Evolutionary conservation across 2,113 vertebrate genomes (phyloP).

Genomic region (Nibea albiflora): DNA sequence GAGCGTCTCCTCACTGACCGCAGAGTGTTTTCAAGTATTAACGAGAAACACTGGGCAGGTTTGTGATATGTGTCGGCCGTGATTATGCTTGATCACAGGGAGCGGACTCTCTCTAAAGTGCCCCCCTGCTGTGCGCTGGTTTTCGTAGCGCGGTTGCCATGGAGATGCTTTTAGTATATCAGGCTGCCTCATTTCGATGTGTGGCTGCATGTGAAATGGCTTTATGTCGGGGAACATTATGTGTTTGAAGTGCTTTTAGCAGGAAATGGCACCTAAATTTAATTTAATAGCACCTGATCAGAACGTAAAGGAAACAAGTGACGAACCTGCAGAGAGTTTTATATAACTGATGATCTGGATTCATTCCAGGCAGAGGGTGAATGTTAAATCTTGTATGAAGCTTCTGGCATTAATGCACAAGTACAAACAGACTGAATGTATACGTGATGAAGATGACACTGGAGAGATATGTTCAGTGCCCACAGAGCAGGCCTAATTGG

Average conservation of each 20-base stretch:
- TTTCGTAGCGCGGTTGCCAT: conserved; percentile 60
- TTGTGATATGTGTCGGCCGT: conserved; percentile 22
- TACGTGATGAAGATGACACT: background rate
- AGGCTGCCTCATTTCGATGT: conserved; percentile 29
- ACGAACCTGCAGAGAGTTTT: background rate
- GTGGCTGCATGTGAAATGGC: conserved; percentile 16
- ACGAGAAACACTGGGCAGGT: conserved; percentile 18
- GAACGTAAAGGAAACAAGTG: background rate
- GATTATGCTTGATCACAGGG: conserved; percentile 56
- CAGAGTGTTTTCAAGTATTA: conserved; percentile 21
- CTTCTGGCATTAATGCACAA: background rate
- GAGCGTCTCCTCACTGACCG: conserved; percentile 2
- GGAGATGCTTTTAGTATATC: conserved; percentile 55
- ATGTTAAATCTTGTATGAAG: background rate
- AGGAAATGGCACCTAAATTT: background rate
- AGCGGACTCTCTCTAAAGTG: conserved; percentile 28
- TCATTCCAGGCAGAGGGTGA: background rate
- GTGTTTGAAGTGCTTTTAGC: conserved; percentile 33
- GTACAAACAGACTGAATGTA: background rate
- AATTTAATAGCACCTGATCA: background rate
- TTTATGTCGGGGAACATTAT: conserved; percentile 21
- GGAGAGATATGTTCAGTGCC: background rate
- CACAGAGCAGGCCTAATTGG: background rate
- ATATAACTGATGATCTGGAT: background rate
- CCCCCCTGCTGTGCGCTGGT: background rate